Evolutionary conservation across 1,140 invertebrate genomes (phyloP).

Genomic region (Drosophila kurseongensis): DNA sequence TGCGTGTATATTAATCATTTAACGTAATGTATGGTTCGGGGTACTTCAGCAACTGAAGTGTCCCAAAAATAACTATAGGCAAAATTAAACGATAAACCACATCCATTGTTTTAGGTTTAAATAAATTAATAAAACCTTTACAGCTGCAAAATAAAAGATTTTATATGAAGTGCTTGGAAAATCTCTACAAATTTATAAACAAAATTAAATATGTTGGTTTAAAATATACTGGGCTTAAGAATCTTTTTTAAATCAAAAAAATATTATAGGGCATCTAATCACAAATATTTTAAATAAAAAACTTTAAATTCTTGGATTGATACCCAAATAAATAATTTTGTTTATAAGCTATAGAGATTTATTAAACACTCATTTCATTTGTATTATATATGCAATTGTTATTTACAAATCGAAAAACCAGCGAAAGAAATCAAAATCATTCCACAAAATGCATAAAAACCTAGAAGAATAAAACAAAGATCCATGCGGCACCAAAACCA

Average conservation of each 20-base stretch:
- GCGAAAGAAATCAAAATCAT: constrained; percentile 26
- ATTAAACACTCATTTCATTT: background rate
- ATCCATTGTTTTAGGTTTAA: constrained; percentile 33
- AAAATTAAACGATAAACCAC: constrained; percentile 43
- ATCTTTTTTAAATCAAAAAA: no score
- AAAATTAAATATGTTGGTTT: background rate
- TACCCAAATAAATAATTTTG: background rate
- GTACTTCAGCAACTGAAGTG: constrained; percentile 3
- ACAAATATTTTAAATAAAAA: background rate
- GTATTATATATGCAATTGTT: constrained; percentile 22
- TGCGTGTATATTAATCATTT: constrained; percentile 34
- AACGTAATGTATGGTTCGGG: constrained; percentile 9
- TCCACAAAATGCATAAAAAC: constrained; percentile 42
- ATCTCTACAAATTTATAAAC: background rate
- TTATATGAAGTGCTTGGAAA: background rate
- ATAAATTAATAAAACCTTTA: constrained; percentile 27
- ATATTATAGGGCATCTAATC: background rate
- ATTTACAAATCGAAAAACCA: constrained; percentile 35
- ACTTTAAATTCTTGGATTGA: background rate
- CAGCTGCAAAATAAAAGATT: constrained; percentile 22
- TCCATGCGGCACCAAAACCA: constrained; percentile 46
- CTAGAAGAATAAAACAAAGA: constrained; percentile 9
- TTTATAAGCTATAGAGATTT: background rate
- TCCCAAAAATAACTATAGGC: constrained; percentile 25
- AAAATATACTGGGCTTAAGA: no score